A percentile compares a stretch with the other conserved stretches of the same genome.
phyloP scores from a whole-genome alignment of 2,888 invertebrate species.

The Dicyrtomina minuta region DNA sequence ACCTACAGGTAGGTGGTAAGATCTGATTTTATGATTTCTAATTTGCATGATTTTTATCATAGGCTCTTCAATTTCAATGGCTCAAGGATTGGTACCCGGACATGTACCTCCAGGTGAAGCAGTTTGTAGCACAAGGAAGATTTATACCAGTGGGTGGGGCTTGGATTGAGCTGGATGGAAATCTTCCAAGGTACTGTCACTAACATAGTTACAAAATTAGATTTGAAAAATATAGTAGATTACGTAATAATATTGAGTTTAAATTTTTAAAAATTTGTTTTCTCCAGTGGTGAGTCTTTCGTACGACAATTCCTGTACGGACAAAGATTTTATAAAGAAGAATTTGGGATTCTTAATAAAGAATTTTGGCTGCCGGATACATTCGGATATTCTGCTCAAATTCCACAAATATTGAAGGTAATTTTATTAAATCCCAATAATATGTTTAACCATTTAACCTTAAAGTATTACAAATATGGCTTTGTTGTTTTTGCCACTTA shows the following conservation, averaged over 20 bases:
- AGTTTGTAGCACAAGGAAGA: constrained; percentile 55
- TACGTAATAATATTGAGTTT: no score
- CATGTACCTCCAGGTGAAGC: constrained; percentile 57
- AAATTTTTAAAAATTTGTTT: constrained; percentile 49
- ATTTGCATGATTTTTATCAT: no score
- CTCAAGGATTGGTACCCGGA: constrained; percentile 59
- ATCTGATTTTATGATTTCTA: no score
- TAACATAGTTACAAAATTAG: no score
- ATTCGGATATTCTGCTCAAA: constrained; percentile 61
- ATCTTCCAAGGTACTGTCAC: constrained; percentile 56
- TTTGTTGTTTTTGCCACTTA: constrained; percentile 28
- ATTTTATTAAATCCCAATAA: background rate
- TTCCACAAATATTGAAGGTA: constrained; percentile 60
- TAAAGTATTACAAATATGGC: background rate
- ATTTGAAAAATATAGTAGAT: no score
- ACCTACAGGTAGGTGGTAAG: no score
- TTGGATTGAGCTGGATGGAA: constrained; percentile 61
- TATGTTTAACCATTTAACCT: background rate
- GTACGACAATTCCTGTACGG: constrained; percentile 61
- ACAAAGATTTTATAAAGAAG: constrained; percentile 58
- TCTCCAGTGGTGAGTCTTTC: constrained; percentile 60
- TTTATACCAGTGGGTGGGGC: constrained; percentile 61
- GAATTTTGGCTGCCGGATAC: constrained; percentile 61
- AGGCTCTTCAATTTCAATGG: constrained; percentile 60
- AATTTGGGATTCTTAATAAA: constrained; percentile 58